These are phyloP conservation scores for Chloroclystis v-ata DNA, from an alignment of 2,888 invertebrate genomes.

Conservation along the genomic window DNA sequence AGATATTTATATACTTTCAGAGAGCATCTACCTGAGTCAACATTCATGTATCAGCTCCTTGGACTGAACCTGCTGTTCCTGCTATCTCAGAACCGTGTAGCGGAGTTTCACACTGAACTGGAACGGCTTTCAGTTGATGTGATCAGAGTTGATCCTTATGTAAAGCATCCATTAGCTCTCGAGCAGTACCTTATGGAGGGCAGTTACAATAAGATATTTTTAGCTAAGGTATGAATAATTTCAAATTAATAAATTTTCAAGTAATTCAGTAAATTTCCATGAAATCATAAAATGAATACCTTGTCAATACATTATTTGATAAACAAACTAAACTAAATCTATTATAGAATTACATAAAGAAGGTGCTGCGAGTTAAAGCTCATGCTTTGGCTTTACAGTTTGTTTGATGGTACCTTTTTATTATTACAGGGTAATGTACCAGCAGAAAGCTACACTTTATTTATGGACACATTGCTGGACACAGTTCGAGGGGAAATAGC, in stretches of 20 bases:
- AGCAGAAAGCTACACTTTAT: constrained; percentile 95
- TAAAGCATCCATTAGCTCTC: constrained; percentile 94
- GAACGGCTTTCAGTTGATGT: constrained; percentile 95
- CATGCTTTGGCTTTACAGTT: too few species aligned
- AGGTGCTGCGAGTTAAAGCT: too few species aligned
- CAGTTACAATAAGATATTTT: constrained; percentile 97
- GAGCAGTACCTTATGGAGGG: constrained; percentile 99
- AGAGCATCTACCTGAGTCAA: constrained; percentile 90
- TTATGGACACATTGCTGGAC: constrained; percentile 96
- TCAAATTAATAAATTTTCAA: background rate
- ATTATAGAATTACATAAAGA: too few species aligned
- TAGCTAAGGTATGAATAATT: constrained; percentile 81
- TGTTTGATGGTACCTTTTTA: too few species aligned
- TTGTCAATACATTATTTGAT: too few species aligned
- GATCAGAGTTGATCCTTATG: constrained; percentile 95
- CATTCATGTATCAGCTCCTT: constrained; percentile 95
- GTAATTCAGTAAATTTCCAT: too few species aligned
- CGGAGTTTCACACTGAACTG: constrained; percentile 98
- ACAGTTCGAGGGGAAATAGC: constrained; percentile 98
- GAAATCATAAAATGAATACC: too few species aligned
- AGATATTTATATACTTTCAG: constrained; percentile 49
- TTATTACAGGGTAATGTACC: constrained; percentile 91
- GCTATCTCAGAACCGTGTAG: constrained; percentile 96
- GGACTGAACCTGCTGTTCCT: constrained; percentile 96
- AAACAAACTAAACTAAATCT: too few species aligned